Percentiles rank a stretch among this genome's conserved stretches.
These are phyloP conservation scores for Bombus balteatus DNA, from an alignment of 1,140 invertebrate genomes.

Conservation along the genomic window DNA sequence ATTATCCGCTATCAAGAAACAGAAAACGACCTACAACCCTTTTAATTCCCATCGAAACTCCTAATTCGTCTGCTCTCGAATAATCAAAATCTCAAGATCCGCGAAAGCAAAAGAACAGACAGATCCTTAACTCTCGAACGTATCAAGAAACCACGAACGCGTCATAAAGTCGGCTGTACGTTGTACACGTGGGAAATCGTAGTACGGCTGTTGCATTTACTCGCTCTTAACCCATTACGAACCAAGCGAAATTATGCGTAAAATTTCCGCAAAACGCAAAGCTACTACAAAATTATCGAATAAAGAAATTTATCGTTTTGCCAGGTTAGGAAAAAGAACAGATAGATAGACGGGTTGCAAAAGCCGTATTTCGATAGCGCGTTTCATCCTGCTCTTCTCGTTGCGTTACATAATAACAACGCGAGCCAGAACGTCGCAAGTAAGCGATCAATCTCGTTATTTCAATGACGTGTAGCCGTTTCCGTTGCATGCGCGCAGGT, in stretches of 20 bases:
- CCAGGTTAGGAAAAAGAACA: not conserved
- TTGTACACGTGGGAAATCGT: no score
- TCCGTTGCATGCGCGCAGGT: no score
- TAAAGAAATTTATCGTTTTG: not conserved
- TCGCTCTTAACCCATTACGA: not conserved
- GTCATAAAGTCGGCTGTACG: not conserved
- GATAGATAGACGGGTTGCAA: accelerated
- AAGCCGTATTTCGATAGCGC: no score
- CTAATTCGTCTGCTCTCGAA: not conserved
- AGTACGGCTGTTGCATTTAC: no score
- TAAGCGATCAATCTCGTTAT: no score
- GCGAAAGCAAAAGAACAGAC: not conserved
- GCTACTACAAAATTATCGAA: no score
- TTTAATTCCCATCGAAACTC: not conserved
- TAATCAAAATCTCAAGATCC: not conserved
- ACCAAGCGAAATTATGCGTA: not conserved
- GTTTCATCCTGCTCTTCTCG: no score
- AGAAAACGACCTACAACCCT: not conserved
- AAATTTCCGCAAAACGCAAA: not conserved
- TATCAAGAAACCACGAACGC: constrained; percentile 3
- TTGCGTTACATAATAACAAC: no score
- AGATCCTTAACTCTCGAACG: not conserved
- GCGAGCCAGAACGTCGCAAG: no score
- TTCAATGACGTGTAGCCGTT: no score
- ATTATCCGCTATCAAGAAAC: not conserved